These are phyloP conservation scores for Helicoverpa assulta DNA, from an alignment of 2,888 invertebrate genomes.

Conservation along the genomic window DNA sequence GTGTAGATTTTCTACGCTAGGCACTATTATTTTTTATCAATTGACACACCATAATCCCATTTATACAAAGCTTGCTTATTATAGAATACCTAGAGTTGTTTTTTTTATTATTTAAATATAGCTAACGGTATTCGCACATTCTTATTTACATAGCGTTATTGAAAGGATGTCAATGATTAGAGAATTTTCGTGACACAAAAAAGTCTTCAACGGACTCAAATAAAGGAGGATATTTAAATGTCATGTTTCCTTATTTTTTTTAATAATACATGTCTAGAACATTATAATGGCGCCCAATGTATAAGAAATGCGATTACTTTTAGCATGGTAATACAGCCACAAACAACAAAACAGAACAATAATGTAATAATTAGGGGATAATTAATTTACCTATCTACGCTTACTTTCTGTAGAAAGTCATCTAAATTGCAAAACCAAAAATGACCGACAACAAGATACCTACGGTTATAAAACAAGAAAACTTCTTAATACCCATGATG, in stretches of 20 bases:
- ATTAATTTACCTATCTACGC: conserved; percentile 1
- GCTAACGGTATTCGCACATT: conserved; percentile 2
- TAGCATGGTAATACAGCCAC: conserved; percentile 19
- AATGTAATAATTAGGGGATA: background rate
- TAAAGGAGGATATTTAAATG: too few species aligned
- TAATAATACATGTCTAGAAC: too few species aligned
- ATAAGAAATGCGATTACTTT: conserved; percentile 16
- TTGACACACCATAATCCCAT: conserved; percentile 81
- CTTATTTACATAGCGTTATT: conserved; percentile 5
- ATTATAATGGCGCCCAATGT: too few species aligned
- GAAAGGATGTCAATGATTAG: background rate
- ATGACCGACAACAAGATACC: background rate
- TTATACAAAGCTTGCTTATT: conserved; percentile 61
- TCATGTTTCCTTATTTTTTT: too few species aligned
- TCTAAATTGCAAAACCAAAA: background rate
- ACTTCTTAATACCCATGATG: background rate
- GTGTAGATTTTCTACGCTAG: conserved; percentile 81
- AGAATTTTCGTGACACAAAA: conserved; percentile 4
- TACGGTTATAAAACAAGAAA: background rate
- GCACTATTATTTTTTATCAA: conserved; percentile 87
- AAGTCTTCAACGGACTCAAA: too few species aligned
- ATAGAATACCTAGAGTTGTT: conserved; percentile 39
- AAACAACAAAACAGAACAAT: conserved; percentile 15
- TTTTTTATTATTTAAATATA: conserved; percentile 25
- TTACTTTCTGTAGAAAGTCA: background rate